Evolutionary conservation across 2,113 vertebrate genomes (phyloP).

Genomic region (Symphodus melops): DNA sequence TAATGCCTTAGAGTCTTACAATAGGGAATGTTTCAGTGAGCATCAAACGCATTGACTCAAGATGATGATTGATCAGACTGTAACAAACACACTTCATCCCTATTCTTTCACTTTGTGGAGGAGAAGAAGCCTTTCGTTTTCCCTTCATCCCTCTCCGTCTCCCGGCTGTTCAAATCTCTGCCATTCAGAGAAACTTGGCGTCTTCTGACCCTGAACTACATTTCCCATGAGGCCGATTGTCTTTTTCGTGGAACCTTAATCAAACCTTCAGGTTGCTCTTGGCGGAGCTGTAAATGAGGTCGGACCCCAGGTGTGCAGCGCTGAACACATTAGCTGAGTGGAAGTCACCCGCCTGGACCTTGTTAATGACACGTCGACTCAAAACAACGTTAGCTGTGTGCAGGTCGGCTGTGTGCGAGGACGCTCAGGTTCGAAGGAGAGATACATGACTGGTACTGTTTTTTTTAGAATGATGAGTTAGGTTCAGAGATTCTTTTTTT

Average conservation of each 20-base stretch:
- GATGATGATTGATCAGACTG: not conserved
- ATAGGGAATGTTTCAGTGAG: not conserved
- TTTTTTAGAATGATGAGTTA: not conserved
- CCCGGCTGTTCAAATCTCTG: not conserved
- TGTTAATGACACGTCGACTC: not conserved
- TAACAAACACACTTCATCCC: not conserved
- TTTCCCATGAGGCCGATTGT: constrained; percentile 42
- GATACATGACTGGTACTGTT: not conserved
- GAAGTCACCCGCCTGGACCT: not conserved
- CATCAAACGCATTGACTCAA: not conserved
- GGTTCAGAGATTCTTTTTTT: too few species aligned
- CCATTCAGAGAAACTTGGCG: not conserved
- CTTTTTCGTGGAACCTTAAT: constrained; percentile 44
- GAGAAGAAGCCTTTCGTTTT: not conserved
- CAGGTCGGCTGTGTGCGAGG: not conserved
- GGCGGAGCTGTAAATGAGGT: not conserved
- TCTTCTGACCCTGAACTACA: not conserved
- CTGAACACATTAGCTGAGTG: constrained; percentile 46
- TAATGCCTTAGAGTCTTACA: not conserved
- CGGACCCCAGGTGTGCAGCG: constrained; percentile 4
- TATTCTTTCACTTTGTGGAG: not conserved
- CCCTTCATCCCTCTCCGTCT: not conserved
- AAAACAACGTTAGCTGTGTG: not conserved
- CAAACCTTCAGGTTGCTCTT: not conserved
- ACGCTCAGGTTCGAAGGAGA: not conserved